Base-by-base conservation (phyloP, 2,113 vertebrate genomes). In the Phainopepla nitens region DNA sequence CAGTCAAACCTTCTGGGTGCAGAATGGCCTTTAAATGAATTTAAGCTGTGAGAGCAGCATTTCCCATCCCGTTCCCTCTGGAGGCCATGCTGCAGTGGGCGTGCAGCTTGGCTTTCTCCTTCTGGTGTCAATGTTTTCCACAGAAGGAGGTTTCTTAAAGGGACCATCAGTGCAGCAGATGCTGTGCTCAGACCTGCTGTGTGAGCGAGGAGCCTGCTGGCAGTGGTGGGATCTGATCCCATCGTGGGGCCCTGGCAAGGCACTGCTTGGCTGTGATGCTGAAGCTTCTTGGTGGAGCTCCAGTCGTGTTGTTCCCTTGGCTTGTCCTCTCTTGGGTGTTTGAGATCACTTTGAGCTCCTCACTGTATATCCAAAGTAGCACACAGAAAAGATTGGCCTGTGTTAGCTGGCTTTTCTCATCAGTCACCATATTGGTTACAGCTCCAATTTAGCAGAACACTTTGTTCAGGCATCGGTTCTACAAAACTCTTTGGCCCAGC, bases 61-160 rank as follows among this genome's bases (percentile, higher is more conserved):
- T 94, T 95, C 95, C 78, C 89, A 91, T 62, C 39, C 82, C n/a
- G 2, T 87, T 91, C 83, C 65, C 94, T 94, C 87, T 41, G 50
- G 87, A 87, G 93, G 53, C 83, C 31, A 9, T 0, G 13, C 93
- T 92, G 89, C 61, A 89, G 94, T 97, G 91, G 95, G 96, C 49
- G 94, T 96, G 87, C 77, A 50, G 5, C 88, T 96, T 91, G 87
- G 94, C 96, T 93, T 93, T 96, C 91, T 96, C 89, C 73, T 94
- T 79, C 91, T 91, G 93, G 73, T 95, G 95, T 95, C 89, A 33
- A 82, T 95, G 93, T 87, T 94, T 97, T 97, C 89, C 53, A 64
- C 96, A 96, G 95, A 72, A 96, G 65, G 61, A 71, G 2, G 0
- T 49, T 93, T 72, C 89, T 89, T 94, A 96, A 94, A 97, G 91